Conservation (phyloP, 2,888 invertebrate genomes). For the Eledona agricola region DNA sequence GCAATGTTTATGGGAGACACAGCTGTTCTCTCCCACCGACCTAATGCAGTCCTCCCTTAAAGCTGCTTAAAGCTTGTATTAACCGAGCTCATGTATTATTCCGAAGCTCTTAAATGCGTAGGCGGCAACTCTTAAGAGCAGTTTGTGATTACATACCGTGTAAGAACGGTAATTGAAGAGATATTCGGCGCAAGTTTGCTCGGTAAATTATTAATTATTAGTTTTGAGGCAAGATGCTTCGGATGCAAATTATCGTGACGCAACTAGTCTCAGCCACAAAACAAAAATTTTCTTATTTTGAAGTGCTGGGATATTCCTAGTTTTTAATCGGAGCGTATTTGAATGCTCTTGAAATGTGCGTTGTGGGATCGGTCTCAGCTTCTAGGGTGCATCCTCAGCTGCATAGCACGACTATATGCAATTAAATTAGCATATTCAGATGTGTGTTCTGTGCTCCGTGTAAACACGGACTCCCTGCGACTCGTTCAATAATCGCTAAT, state of each 20-base stretch:
- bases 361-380: no score
- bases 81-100: slow-evolving; percentile 61
- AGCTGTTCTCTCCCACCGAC: slow-evolving; percentile 53
- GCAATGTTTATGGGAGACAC: slow-evolving; percentile 46
- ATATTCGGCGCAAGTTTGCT: slow-evolving; percentile 43
- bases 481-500: slow-evolving; percentile 21
- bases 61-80: slow-evolving; percentile 60
- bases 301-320: no score
- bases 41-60: slow-evolving; percentile 54
- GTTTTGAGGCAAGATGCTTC: slow-evolving; percentile 6
- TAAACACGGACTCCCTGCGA: slow-evolving; percentile 11
- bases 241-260: no score
- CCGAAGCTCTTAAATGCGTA: slow-evolving; percentile 57
- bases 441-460: slow-evolving; percentile 18
- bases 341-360: no score
- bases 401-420: slow-evolving; percentile 2
- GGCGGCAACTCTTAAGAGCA: slow-evolving; percentile 57
- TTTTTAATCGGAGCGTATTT: no score
- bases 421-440: slow-evolving; percentile 28
- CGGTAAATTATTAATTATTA: slow-evolving; percentile 35
- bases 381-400: slow-evolving; percentile 9
- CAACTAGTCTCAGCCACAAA: no score
- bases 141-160: slow-evolving; percentile 54
- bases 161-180: slow-evolving; percentile 57
- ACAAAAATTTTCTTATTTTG: no score